These are phyloP conservation scores for Allobates femoralis DNA, from an alignment of 2,797 vertebrate species.

Conservation along the genomic window DNA sequence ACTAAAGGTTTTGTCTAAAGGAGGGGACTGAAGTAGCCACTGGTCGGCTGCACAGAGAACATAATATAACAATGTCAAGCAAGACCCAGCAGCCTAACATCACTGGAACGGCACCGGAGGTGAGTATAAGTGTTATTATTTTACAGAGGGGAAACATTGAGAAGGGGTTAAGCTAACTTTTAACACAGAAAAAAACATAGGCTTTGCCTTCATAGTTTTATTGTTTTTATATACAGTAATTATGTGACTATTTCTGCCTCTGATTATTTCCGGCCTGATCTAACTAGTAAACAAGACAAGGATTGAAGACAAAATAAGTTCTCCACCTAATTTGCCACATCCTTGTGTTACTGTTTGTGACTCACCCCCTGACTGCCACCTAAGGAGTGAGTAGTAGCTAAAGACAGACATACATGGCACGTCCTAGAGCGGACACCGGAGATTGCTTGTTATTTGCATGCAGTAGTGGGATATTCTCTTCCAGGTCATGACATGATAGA, in stretches of 20 bases:
- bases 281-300: not conserved
- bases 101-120: no score
- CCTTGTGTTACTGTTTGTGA: not conserved
- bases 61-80: no score
- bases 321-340: not conserved
- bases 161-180: no score
- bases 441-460: conserved; percentile 41
- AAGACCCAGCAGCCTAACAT: no score
- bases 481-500: conserved; percentile 53
- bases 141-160: no score
- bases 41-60: no score
- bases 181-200: no score
- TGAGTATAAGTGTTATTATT: no score
- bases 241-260: not conserved
- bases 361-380: not conserved
- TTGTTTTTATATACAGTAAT: no score
- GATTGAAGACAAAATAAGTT: not conserved
- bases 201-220: no score
- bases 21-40: no score
- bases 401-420: conserved; percentile 38
- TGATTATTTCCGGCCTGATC: not conserved
- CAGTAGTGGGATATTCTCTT: conserved; percentile 35
- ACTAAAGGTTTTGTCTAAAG: no score
- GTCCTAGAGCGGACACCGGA: conserved; percentile 31
- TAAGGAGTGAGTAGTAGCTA: conserved; percentile 4